Evolutionary conservation across 30 jellyfish, hydroid and myxozoan genomes (phyloP), one percentile per base, ranked within the genome.

Genomic region (Hydractinia echinata): DNA sequence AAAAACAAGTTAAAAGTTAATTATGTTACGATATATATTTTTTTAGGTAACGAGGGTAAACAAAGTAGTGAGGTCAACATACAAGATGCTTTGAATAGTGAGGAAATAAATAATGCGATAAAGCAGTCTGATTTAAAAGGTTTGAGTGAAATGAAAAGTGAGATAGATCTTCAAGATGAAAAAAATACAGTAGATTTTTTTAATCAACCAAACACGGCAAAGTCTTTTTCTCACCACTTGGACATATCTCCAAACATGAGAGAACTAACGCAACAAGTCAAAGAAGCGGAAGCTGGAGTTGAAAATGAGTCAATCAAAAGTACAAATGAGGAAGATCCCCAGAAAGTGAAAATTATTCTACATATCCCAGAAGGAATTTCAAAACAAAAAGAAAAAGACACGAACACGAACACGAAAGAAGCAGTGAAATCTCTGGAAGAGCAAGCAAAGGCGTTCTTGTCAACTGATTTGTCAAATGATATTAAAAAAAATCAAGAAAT

Each of bases 361-460:
- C 94, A 89, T 79, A 51, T 89, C 18, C 95, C 96, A 11, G 96
- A 89, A 55, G 52, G 71, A 15, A 78, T 76, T 50, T 30, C 80
- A 10, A 77, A 77, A 60, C 60, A 19, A 8, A 71, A 71, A 71
- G 81, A 72, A 66, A 66, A 66, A 66, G 76, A 53, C 9, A 58
- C 51, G 21, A 67, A 74, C 54, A 48, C 69, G 62, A 74, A 74
- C 11, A 74, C 83, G 6, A 66, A 74, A 10, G 83, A 74, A 51
- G 71, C 72, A 10, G 21, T 74, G 20, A 58, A 74, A 48, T 8
- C n/a, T 19, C 11, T 74, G 55, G 77, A 79, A 18, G 82, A 77
- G 82, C 79, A 54, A 77, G 79, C 85, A 14, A 77, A 53, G 53
- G 85, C 79, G 15, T 54, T 30, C 13, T 50, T 77, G 8, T 64